Percentiles rank a stretch among this genome's conserved stretches.
Conservation (phyloP, 2,113 vertebrate species). For the Cettia cetti region DNA sequence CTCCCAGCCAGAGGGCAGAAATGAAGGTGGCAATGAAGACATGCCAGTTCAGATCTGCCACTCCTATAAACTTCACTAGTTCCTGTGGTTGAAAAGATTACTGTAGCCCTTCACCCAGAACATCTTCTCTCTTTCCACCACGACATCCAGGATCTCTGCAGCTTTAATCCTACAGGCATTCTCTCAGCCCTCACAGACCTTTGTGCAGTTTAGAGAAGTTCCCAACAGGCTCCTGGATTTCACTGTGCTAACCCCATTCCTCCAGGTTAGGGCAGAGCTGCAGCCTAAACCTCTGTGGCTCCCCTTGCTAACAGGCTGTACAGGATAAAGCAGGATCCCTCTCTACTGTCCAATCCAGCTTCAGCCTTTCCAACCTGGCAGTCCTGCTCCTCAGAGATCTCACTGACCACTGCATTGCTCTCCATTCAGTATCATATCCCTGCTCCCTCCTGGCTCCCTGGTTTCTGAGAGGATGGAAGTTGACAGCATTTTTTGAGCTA, state of each 20-base stretch:
- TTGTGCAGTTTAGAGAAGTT: neutral
- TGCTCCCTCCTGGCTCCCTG: neutral
- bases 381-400: neutral
- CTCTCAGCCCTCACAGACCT: neutral
- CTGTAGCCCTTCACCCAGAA: neutral
- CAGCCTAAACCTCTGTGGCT: neutral
- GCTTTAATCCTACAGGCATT: neutral
- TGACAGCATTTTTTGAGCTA: neutral
- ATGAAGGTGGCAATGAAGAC: neutral
- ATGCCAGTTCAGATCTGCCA: neutral
- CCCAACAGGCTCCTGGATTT: neutral
- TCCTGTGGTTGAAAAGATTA: neutral
- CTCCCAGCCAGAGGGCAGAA: neutral
- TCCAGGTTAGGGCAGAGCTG: neutral
- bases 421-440: neutral
- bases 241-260: neutral
- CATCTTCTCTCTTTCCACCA: neutral
- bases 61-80: neutral
- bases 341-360: neutral
- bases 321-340: accelerated
- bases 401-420: neutral
- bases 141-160: neutral
- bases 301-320: neutral
- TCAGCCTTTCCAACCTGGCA: neutral
- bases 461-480: neutral